Evolutionary conservation across 1,140 invertebrate genomes (phyloP), one percentile per base, ranked within the genome.

Genomic region (Oedothorax gibbosus): DNA sequence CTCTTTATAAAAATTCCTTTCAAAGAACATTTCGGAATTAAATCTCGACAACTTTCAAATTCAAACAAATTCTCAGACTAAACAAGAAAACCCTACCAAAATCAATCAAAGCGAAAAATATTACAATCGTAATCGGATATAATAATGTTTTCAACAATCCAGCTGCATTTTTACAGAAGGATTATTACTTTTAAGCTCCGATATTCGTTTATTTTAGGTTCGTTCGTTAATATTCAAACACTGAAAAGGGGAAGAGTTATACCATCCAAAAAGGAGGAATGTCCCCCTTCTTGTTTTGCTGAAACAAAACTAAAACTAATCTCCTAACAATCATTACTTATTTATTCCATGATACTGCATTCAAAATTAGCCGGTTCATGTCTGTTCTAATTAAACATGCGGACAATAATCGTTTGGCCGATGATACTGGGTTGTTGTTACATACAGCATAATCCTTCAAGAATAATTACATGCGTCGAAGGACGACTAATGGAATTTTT

Each of bases 401-500:
- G 75, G 57, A 57, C 60, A 64, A 77, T 77, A 77, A 64, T 77
- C 57, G 57, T 51, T 9, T 14, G 14, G 18, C 57, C 75, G 35
- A 10, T 62, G 35, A 35, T 71, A 53, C 72, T 8, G 60, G 54
- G 35, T 60, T 60, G 35, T 62, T 71, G 9, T 20, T 18, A 18
- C 9, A 14, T 9, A 20, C 53, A 20, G 35, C 35, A 65, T 77
- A 77, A 77, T 77, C 75, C 75, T 77, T 65, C 75, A 77, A 77
- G 60, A 50, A 21, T 77, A 77, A 77, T 77, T 77, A 77, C 75
- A 49, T 11, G 21, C 75, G 60, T 65, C 75, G 65, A 77, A 65
- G 60, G 51, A 65, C 15, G 14, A 65, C 75, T 77, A 77, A 77
- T 77, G 75, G 75, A 77, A 77, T 77, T 77, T 77, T 77, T 77